These are phyloP conservation scores for Trichonephila inaurata DNA, from an alignment of 1,140 invertebrate genomes.

Conservation along the genomic window DNA sequence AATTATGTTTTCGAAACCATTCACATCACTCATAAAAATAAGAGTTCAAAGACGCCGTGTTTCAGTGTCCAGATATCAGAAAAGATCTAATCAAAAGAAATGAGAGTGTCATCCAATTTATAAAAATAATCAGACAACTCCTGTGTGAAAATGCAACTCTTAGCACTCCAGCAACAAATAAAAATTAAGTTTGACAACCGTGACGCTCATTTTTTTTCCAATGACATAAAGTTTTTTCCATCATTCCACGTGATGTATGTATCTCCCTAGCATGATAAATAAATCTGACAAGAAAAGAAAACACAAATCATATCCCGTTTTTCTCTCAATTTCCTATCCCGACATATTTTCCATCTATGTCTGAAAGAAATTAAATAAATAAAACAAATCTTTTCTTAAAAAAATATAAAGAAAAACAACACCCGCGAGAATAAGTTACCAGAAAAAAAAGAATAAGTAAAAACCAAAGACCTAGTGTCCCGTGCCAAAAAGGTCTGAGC, in stretches of 20 bases:
- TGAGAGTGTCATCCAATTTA: no score
- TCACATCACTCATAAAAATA: no score
- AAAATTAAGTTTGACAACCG: not conserved
- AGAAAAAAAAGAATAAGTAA: constrained; percentile 7
- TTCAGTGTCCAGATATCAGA: no score
- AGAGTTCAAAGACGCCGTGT: no score
- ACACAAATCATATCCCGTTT: constrained; percentile 35
- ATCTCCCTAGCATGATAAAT: not conserved
- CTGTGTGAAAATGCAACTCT: not conserved
- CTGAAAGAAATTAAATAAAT: constrained; percentile 59
- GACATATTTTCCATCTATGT: constrained; percentile 39
- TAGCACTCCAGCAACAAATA: not conserved
- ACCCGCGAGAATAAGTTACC: constrained; percentile 33
- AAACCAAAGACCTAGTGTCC: constrained; percentile 42
- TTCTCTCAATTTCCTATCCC: constrained; percentile 53
- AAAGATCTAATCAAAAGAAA: no score
- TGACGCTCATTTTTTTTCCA: not conserved
- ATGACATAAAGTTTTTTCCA: not conserved
- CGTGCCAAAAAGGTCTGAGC: constrained; percentile 29
- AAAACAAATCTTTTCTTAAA: constrained; percentile 23
- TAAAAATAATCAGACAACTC: no score
- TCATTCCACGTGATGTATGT: not conserved
- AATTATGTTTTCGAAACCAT: no score
- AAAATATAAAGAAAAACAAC: constrained; percentile 27
- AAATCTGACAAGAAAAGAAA: constrained; percentile 15